A percentile compares a stretch with the other conserved stretches of the same genome.
Evolutionary conservation across 2,113 vertebrate genomes (phyloP).

Genomic region (Lampris megalopsis): DNA sequence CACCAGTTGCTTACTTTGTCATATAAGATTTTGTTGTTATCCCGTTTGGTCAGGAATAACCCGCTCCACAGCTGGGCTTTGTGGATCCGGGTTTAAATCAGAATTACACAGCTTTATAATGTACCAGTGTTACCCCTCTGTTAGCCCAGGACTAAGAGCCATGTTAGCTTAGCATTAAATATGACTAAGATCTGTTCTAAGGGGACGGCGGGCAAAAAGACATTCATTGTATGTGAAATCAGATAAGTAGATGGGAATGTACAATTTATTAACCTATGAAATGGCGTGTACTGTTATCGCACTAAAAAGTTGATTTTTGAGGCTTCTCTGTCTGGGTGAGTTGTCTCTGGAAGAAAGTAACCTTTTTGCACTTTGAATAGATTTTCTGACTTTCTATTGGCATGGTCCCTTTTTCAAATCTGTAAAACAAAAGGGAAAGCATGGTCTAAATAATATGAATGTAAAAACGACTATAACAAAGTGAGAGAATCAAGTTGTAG

Average conservation of each 20-base stretch:
- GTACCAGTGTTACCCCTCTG: constrained; percentile 2
- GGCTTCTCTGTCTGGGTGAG: constrained; percentile 50
- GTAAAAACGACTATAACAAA: constrained; percentile 34
- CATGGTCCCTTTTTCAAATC: constrained; percentile 61
- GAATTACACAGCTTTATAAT: background rate
- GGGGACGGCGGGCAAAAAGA: constrained; percentile 46
- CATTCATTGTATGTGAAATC: constrained; percentile 35
- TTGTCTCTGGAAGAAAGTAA: constrained; percentile 62
- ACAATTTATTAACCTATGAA: constrained; percentile 72
- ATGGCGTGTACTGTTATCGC: constrained; percentile 81
- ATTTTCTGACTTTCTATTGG: constrained; percentile 69
- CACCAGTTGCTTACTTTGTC: constrained; percentile 31
- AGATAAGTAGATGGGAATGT: constrained; percentile 48
- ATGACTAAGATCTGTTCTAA: constrained; percentile 17
- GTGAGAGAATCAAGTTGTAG: constrained; percentile 37
- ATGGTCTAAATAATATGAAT: constrained; percentile 48
- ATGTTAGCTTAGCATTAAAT: constrained; percentile 29
- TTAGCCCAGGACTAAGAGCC: constrained; percentile 45
- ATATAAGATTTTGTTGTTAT: background rate
- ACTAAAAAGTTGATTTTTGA: constrained; percentile 50
- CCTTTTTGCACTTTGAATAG: constrained; percentile 78
- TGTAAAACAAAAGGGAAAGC: constrained; percentile 40
- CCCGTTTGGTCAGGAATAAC: background rate
- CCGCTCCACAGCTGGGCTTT: constrained; percentile 13
- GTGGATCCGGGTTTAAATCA: constrained; percentile 9